Base-by-base conservation (phyloP, 1,140 invertebrate genomes). In the Saccostrea glomerata region DNA sequence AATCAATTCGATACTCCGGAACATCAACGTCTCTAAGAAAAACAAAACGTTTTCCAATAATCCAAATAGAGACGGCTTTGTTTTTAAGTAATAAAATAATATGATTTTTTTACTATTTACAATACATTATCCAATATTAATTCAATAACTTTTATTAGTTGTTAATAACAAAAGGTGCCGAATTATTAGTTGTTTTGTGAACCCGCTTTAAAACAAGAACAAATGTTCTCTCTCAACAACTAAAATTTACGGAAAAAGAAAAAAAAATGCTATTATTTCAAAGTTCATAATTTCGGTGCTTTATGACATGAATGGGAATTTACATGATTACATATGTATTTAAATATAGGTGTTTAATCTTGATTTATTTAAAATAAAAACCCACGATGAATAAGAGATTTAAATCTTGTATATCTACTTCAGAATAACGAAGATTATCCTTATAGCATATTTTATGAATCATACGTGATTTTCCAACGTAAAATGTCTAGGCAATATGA, bases 1-100 rank as follows among this genome's bases (percentile, higher is more conserved):
- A 36, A 77, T 77, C 70, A 15, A 77, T 77, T 5, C 13, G 70
- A 77, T 17, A 36, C 70, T 30, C 25, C 70, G 70, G 70, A 77
- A 77, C 25, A 9, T 12, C 13, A 77, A 5, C 30, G 70, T 77
- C 70, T 77, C 70, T 25, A 77, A 77, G 70, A 77, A 77, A 77
- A 77, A 77, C 70, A 77, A 77, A 77, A 73, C 58, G 15, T 63
- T n/a, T 63, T 20, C 58, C 13, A 20, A 63, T 20, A 17, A 63
- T 63, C 0, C 58, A 63, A 63, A 63, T 63, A 63, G 58, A 20
- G 17, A 63, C 58, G 17, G 17, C n/a, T 20, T 20, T n/a, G 58
- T 20, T 63, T n/a, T 63, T 63, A 60, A 17, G 47, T 47, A 47
- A 47, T 47, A 47, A 47, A 47, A 47, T 2, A 47, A 7, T 47